phyloP scores from a whole-genome alignment of 1,140 invertebrate genomes.

The Probaryconus sp. region DNA sequence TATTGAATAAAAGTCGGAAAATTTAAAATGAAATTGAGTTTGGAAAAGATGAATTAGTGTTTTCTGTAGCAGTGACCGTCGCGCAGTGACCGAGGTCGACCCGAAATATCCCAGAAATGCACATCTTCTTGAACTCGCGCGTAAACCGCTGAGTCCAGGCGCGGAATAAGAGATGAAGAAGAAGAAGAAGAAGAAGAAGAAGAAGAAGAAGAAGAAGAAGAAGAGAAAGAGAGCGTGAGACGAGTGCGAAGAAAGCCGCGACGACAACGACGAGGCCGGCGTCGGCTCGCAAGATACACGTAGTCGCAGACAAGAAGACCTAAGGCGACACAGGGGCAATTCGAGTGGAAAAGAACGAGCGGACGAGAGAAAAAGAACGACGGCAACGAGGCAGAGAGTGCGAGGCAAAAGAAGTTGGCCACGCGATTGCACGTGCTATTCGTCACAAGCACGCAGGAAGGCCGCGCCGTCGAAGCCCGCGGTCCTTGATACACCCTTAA shows the following conservation, averaged over 20 bases:
- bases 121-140: not conserved
- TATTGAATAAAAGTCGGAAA: no score
- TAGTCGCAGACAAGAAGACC: slow-evolving; percentile 37
- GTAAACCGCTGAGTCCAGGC: slow-evolving; percentile 1
- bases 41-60: no score
- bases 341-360: slow-evolving; percentile 31
- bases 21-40: no score
- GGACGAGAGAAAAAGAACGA: slow-evolving; percentile 14
- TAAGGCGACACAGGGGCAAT: slow-evolving; percentile 10
- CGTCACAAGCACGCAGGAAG: slow-evolving; percentile 30
- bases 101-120: slow-evolving; percentile 16
- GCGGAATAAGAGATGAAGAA: not conserved
- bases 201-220: not conserved
- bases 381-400: slow-evolving; percentile 9
- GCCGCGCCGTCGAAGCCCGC: slow-evolving; percentile 28
- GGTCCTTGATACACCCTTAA: slow-evolving; percentile 60
- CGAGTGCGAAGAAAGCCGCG: slow-evolving; percentile 45
- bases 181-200: not conserved
- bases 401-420: slow-evolving; percentile 33
- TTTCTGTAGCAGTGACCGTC: not conserved
- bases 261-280: slow-evolving; percentile 34
- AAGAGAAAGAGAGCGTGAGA: not conserved
- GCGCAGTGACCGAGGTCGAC: not conserved
- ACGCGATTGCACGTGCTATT: slow-evolving; percentile 30
- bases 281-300: slow-evolving; percentile 18